A percentile compares a stretch with the other conserved stretches of the same genome.
These are phyloP conservation scores for Fragum fragum DNA, from an alignment of 2,888 invertebrate genomes.

Conservation along the genomic window DNA sequence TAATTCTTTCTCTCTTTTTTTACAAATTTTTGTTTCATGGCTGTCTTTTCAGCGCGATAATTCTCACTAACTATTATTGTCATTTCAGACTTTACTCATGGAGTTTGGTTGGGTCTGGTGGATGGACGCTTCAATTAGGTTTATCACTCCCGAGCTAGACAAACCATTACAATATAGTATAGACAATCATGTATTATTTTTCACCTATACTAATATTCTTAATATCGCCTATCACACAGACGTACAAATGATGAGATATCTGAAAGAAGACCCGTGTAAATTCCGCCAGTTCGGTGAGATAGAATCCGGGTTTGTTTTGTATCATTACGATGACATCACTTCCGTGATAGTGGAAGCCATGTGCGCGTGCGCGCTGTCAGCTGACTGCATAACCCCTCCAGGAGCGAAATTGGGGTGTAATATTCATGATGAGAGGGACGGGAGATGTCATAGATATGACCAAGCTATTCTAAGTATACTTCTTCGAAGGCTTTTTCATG, in stretches of 20 bases:
- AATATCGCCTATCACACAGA: conserved; percentile 56
- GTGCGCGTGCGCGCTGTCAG: conserved; percentile 59
- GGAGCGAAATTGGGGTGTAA: conserved; percentile 48
- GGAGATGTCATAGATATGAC: conserved; percentile 68
- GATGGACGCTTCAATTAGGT: conserved; percentile 63
- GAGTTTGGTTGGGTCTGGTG: conserved; percentile 66
- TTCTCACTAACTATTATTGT: no score
- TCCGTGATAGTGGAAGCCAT: conserved; percentile 49
- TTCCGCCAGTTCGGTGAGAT: conserved; percentile 61
- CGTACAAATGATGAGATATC: conserved; percentile 46
- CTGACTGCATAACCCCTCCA: conserved; percentile 55
- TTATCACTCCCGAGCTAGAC: conserved; percentile 46
- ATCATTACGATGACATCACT: conserved; percentile 57
- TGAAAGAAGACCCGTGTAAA: conserved; percentile 59
- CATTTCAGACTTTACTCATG: conserved; percentile 54
- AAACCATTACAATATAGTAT: conserved; percentile 43
- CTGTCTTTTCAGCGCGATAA: no score
- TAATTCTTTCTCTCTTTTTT: no score
- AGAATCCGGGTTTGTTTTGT: conserved; percentile 62
- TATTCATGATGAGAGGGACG: conserved; percentile 28
- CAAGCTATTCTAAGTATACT: conserved; percentile 66
- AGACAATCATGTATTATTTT: conserved; percentile 51
- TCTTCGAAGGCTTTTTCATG: conserved; percentile 60
- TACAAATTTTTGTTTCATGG: no score
- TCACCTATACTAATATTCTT: conserved; percentile 47